Base-by-base conservation (phyloP, 2,888 invertebrate genomes). In the Ectemnius cavifrons region DNA sequence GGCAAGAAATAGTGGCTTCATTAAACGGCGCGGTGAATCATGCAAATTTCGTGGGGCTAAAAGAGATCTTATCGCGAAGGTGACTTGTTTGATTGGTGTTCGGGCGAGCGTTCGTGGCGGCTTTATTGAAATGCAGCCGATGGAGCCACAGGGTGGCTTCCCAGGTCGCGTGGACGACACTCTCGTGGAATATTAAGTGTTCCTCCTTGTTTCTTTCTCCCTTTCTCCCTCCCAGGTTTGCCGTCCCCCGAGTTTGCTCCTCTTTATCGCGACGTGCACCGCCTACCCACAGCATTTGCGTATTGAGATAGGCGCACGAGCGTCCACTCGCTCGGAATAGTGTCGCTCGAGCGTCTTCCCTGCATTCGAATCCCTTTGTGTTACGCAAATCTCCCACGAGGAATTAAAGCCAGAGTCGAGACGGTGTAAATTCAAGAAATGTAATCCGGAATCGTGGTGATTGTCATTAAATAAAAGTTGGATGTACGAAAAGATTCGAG, bases 121-220 rank as follows among this genome's bases (percentile, higher is more conserved):
- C 71, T 83, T 84, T 84, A 86, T 88, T 85, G 84, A 83, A 85
- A 86, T 86, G 83, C 84, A 68, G 70, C 66, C 77, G 79, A 71
- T 71, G 74, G 73, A 75, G 72, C 76, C 75, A 64, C 66, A 63
- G 84, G 82, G 80, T 81, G 82, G 79, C 80, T 82, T 83, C 78
- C 66, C 74, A 75, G 83, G 89, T 89, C 90, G 90, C 89, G 90
- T 90, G 89, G 88, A 89, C 85, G 77, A 81, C 80, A 87, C 88
- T 82, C 83, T 77, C 75, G 73, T 75, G 79, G 90, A 90, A 90
- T 90, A 89, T 87, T 87, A 87, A 89, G 77, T 79, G 80, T 57
- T 62, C 49, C 37, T 64, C 67, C 67, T 27, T 62, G 47, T 62
- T 37, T 37, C 37, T 37, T 37, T 37, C 37, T 37, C 8, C 37